Evolutionary conservation across 2,113 vertebrate species (phyloP).

Genomic region (Xenopus borealis): DNA sequence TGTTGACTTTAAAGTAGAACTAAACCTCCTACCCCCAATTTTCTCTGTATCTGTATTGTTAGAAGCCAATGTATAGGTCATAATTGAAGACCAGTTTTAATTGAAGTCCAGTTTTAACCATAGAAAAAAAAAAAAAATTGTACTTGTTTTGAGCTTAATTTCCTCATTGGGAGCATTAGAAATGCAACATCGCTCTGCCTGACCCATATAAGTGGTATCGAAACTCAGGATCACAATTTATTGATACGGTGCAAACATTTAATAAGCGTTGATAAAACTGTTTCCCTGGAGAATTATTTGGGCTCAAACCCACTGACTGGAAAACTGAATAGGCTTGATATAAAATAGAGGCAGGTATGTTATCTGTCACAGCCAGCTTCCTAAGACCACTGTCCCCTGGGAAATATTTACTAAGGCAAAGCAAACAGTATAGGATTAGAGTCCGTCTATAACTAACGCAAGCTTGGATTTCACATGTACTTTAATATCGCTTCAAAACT

Average conservation of each 20-base stretch:
- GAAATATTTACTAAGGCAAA: background rate
- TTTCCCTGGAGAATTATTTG: slow-evolving; percentile 5
- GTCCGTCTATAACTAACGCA: background rate
- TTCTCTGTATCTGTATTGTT: no score
- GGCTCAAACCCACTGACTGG: slow-evolving; percentile 7
- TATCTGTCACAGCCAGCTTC: slow-evolving; percentile 21
- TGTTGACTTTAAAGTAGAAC: no score
- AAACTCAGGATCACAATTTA: slow-evolving; percentile 1
- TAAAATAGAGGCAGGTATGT: slow-evolving; percentile 1
- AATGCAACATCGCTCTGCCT: no score
- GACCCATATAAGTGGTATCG: background rate
- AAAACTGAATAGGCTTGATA: slow-evolving; percentile 16
- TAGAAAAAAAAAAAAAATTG: no score
- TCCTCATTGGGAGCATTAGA: no score
- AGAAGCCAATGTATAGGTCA: no score
- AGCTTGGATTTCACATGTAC: background rate
- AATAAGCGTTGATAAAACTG: slow-evolving; percentile 11
- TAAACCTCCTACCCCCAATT: no score
- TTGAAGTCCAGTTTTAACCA: no score
- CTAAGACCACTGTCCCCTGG: background rate
- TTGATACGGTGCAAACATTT: background rate
- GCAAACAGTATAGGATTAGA: background rate
- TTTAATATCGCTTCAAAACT: no score
- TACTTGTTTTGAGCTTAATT: no score
- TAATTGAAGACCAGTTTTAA: no score